A percentile compares a stretch with the other conserved stretches of the same genome.
phyloP scores from a whole-genome alignment of 2,888 invertebrate species.

The Malthinus flaveolus region DNA sequence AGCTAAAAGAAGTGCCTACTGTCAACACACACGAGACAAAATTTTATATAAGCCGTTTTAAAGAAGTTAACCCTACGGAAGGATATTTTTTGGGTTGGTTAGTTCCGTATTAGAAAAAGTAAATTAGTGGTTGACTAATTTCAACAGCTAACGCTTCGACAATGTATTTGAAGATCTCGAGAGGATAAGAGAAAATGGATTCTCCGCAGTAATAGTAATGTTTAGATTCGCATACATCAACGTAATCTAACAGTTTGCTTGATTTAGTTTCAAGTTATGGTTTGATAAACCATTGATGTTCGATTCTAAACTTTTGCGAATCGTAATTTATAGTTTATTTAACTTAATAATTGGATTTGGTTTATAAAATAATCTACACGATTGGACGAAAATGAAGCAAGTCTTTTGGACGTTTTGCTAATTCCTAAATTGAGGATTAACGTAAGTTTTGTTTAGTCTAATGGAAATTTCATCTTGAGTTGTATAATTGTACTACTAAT shows the following conservation, averaged over 20 bases:
- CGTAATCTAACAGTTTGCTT: constrained; percentile 1
- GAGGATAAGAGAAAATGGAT: constrained; percentile 5
- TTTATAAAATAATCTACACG: too few relatives aligned
- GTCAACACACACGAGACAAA: background rate
- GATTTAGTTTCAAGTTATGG: constrained; percentile 4
- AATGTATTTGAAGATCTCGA: background rate
- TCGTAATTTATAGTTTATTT: too few relatives aligned
- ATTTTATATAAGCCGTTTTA: too few relatives aligned
- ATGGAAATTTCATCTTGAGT: too few relatives aligned
- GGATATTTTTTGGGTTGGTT: too few relatives aligned
- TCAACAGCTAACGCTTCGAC: constrained; percentile 4
- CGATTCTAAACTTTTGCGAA: background rate
- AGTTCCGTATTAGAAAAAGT: background rate
- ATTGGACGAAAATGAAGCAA: too few relatives aligned
- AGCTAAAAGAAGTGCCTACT: constrained; percentile 13
- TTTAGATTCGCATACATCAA: constrained; percentile 7
- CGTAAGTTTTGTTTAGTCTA: too few relatives aligned
- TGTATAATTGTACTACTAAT: too few relatives aligned
- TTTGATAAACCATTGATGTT: constrained; percentile 1
- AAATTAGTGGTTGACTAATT: constrained; percentile 5
- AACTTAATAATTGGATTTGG: too few relatives aligned
- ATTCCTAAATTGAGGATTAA: too few relatives aligned
- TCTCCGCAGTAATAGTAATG: background rate
- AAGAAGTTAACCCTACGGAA: too few relatives aligned
- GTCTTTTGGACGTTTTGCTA: too few relatives aligned